Percentiles rank a stretch among this genome's conserved stretches.
These are phyloP conservation scores for Drosophila emarginata DNA, from an alignment of 2,888 invertebrate species.

Conservation along the genomic window DNA sequence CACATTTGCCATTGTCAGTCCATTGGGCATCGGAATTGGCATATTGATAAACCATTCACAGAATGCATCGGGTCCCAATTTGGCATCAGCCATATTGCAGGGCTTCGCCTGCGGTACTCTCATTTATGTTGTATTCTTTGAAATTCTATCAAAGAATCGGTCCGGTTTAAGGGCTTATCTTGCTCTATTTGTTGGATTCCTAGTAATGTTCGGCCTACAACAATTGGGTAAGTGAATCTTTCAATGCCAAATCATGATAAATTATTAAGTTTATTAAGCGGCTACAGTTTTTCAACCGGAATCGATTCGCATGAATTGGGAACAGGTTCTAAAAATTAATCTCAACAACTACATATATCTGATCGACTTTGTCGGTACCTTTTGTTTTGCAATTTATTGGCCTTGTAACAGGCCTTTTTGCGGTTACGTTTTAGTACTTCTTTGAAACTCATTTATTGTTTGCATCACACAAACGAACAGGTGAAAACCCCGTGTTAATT, in stretches of 20 bases:
- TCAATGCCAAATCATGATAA: neutral
- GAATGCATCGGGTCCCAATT: conserved; percentile 84
- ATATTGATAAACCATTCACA: conserved; percentile 88
- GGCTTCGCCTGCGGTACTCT: conserved; percentile 96
- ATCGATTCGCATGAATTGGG: conserved; percentile 49
- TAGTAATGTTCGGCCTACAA: conserved; percentile 88
- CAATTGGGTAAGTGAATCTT: conserved; percentile 74
- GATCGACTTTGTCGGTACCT: neutral
- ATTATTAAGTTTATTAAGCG: neutral
- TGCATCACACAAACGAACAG: conserved; percentile 15
- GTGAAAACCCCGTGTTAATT: conserved; percentile 24
- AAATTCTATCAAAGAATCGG: conserved; percentile 87
- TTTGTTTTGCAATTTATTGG: conserved; percentile 33
- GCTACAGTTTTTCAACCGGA: conserved; percentile 52
- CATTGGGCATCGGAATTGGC: conserved; percentile 87
- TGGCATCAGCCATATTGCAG: conserved; percentile 87
- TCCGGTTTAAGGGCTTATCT: conserved; percentile 87
- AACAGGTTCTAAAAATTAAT: conserved; percentile 57
- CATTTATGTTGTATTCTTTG: conserved; percentile 97
- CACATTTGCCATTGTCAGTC: conserved; percentile 91
- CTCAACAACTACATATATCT: neutral
- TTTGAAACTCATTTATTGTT: conserved; percentile 6
- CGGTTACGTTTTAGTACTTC: conserved; percentile 15
- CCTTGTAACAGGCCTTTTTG: conserved; percentile 62
- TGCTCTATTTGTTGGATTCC: conserved; percentile 88